Conservation (phyloP, 2,113 vertebrate genomes). For the Pseudorasbora parva region DNA sequence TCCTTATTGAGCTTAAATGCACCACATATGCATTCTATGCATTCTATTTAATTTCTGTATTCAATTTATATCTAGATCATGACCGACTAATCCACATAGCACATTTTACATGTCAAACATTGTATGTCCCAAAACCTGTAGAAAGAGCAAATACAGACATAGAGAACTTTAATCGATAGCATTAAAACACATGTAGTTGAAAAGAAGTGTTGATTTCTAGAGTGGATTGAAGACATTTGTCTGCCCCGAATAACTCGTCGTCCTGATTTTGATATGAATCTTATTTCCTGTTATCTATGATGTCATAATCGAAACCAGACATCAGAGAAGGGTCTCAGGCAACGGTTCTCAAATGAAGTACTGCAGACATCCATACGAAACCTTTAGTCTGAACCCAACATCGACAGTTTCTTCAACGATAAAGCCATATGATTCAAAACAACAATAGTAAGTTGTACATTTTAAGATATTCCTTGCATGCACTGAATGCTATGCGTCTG, state of each 20-base stretch:
- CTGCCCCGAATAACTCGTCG: not conserved
- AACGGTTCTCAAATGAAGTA: not conserved
- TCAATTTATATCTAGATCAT: not conserved
- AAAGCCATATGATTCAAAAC: not conserved
- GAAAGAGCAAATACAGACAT: not conserved
- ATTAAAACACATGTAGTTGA: conserved; percentile 30
- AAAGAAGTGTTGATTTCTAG: conserved; percentile 35
- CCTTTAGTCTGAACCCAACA: not conserved
- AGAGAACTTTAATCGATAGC: not conserved
- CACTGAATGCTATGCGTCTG: not conserved
- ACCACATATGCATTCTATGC: not conserved
- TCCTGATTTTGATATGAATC: conserved; percentile 47
- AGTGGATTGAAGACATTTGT: conserved; percentile 41
- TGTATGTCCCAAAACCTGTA: not conserved
- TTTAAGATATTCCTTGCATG: not conserved
- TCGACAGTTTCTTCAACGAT: not conserved
- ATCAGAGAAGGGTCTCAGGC: conserved; percentile 11
- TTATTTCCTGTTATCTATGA: conserved; percentile 54
- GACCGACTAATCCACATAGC: not conserved
- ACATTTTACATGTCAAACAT: not conserved
- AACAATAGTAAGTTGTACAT: not conserved
- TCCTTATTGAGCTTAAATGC: not conserved
- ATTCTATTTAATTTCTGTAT: not conserved
- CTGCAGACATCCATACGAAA: not conserved
- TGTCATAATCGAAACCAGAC: conserved; percentile 48